phyloP scores from a whole-genome alignment of 2,888 invertebrate genomes.

The Lissonota sp. region DNA sequence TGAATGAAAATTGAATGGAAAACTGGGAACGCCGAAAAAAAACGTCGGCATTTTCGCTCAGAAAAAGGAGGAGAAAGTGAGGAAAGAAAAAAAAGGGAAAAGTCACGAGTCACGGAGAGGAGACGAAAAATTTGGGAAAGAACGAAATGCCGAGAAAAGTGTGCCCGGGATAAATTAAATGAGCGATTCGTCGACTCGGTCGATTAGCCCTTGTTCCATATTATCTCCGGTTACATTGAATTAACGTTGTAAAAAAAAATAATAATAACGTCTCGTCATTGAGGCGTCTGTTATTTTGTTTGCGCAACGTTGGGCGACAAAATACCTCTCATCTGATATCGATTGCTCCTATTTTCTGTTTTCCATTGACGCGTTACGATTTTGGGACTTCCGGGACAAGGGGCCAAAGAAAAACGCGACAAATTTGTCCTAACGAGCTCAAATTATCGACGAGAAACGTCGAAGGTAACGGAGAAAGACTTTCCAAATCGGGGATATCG shows the following conservation, averaged over 20 bases:
- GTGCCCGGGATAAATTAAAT: conserved; percentile 63
- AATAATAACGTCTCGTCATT: conserved; percentile 19
- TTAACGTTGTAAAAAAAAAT: conserved; percentile 54
- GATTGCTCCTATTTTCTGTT: conserved; percentile 9
- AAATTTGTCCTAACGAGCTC: conserved; percentile 36
- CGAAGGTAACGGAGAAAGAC: conserved; percentile 12
- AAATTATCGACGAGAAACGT: conserved; percentile 27
- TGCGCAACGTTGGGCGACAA: conserved; percentile 5
- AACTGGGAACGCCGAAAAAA: conserved; percentile 3
- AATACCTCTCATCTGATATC: conserved; percentile 1
- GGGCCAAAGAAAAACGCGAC: conserved; percentile 20
- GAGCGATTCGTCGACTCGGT: conserved; percentile 65
- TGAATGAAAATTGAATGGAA: conserved; percentile 23
- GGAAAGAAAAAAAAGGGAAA: conserved; percentile 11
- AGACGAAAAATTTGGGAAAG: conserved; percentile 1
- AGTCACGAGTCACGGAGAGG: conserved; percentile 39
- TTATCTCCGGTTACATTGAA: conserved; percentile 67
- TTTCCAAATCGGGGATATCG: conserved; percentile 53
- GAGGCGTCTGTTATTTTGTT: conserved; percentile 5
- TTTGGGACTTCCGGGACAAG: conserved; percentile 32
- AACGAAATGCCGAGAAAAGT: conserved; percentile 43
- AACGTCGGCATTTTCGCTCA: neutral
- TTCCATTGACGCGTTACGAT: neutral
- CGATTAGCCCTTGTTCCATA: conserved; percentile 68
- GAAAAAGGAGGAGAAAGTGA: neutral